Base-by-base conservation (phyloP, 1,140 invertebrate species). In the Heliconius himera region DNA sequence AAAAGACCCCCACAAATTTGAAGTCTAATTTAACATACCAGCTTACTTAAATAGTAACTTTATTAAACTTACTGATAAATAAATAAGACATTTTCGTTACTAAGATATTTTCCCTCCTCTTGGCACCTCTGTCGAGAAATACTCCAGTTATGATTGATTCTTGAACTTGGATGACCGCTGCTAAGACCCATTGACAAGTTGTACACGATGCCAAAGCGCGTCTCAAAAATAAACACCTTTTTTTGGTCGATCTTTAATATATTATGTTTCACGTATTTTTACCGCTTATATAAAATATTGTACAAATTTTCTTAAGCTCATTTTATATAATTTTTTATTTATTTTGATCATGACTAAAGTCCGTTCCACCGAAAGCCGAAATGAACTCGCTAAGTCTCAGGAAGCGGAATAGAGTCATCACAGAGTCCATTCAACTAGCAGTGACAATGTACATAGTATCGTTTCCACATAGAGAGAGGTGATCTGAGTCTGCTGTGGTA, bases 121-220 rank as follows among this genome's bases (percentile, higher is more conserved):
- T 76, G 71, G 71, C 54, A 73, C 71, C 29, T 41, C 16, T 22
- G 66, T 80, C 41, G 38, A 79, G 41, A 54, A 54, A 71, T 46
- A 76, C 79, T 80, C 46, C 71, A 76, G 51, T 26, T 41, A 72
- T 73, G 71, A 80, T 76, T 80, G 75, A 72, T 80, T 72, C 74
- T 80, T 80, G 79, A 80, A 80, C 74, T 80, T 80, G 60, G 73
- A 41, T 49, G 71, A 66, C 33, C 73, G 78, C 60, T 79, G 73
- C 73, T 71, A 78, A 56, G 73, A 77, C 73, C 60, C 60, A 26
- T 66, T 66, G 60, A 66, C 60, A 29, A 29, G 22, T 29, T 66
- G 26, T 66, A 66, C 13, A 66, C 26, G 60, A 66, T 66, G 60
- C 60, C 60, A 66, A 60, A 66, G 60, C 60, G 60, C 11, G 60